Conservation (phyloP, 2,888 invertebrate genomes). For the Drosophila bunnanda region DNA sequence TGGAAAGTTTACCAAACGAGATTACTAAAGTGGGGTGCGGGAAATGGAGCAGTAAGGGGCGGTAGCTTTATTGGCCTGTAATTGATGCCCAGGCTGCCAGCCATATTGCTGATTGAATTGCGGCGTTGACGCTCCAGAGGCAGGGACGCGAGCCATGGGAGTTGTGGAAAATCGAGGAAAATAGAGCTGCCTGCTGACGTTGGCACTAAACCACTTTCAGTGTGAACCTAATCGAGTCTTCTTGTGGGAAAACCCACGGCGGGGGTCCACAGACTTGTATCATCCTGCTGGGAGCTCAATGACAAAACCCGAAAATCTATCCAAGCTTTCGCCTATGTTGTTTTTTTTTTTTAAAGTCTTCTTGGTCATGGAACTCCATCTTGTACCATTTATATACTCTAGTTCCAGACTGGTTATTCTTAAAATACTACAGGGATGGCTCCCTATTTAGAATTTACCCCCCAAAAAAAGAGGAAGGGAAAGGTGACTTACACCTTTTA, state of each 20-base stretch:
- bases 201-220: constrained; percentile 27
- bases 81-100: constrained; percentile 51
- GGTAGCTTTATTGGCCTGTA: constrained; percentile 52
- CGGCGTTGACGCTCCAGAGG: constrained; percentile 22
- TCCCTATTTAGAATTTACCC: background rate
- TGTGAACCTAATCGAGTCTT: constrained; percentile 21
- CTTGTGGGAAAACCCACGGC: constrained; percentile 6
- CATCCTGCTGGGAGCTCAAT: constrained; percentile 13
- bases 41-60: constrained; percentile 9
- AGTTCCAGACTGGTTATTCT: no score
- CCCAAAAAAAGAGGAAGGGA: background rate
- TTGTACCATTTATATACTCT: no score
- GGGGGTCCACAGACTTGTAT: constrained; percentile 13
- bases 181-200: constrained; percentile 34
- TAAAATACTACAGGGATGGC: no score
- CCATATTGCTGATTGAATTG: constrained; percentile 55
- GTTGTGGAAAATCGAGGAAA: constrained; percentile 1
- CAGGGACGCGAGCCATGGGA: background rate
- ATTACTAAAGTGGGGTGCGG: constrained; percentile 26
- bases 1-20: constrained; percentile 49
- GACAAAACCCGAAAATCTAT: constrained; percentile 2
- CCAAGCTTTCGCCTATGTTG: background rate
- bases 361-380: no score
- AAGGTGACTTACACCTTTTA: background rate
- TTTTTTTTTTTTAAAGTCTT: no score